Evolutionary conservation across 2,888 invertebrate genomes (phyloP).

Genomic region (Epirrita christyi): DNA sequence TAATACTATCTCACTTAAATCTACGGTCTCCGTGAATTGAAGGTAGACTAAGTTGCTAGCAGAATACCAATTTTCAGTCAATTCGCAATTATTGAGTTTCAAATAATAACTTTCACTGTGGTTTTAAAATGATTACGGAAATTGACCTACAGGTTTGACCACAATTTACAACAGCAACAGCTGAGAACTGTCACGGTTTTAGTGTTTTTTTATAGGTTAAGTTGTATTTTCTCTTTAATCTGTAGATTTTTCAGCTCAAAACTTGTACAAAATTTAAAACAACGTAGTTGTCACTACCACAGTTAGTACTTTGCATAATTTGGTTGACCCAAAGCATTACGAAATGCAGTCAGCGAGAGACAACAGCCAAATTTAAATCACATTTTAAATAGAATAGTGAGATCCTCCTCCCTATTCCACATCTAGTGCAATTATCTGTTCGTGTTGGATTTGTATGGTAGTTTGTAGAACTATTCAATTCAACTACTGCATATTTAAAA

Average conservation of each 20-base stretch:
- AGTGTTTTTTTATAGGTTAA: no score
- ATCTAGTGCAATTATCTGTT: neutral
- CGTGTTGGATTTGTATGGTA: neutral
- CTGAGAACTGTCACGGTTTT: neutral
- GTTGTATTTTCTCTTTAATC: neutral
- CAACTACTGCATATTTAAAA: no score
- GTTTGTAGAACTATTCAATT: no score
- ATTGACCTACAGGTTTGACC: no score
- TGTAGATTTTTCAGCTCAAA: constrained; percentile 1
- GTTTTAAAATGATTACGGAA: no score
- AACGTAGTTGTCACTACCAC: constrained; percentile 15
- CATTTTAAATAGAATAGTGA: constrained; percentile 13
- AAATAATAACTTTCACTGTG: no score
- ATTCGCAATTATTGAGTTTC: no score
- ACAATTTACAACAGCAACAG: neutral
- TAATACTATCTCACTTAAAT: no score
- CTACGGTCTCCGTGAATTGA: no score
- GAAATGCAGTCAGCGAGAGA: constrained; percentile 22
- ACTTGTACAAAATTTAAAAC: constrained; percentile 12
- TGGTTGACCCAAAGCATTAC: constrained; percentile 28
- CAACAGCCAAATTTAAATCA: constrained; percentile 24
- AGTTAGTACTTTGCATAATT: constrained; percentile 36
- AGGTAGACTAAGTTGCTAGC: no score
- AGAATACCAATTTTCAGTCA: no score
- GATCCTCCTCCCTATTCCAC: neutral